Base-by-base conservation (phyloP, 2,113 vertebrate species). In the Petromus typicus region DNA sequence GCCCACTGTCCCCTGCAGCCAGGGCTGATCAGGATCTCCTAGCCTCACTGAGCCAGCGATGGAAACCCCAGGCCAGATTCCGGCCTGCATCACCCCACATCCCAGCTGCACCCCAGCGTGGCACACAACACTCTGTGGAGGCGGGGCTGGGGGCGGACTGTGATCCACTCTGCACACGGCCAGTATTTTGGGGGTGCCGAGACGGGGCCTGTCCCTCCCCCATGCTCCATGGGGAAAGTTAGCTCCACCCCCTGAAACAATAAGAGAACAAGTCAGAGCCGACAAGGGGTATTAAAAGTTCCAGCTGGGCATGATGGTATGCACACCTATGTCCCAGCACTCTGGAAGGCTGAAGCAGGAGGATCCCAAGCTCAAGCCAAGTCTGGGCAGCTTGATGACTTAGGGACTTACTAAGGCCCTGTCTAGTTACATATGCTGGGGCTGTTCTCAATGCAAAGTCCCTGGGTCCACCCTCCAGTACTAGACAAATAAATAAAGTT, bases 161-260 rank as follows among this genome's bases (percentile, higher is more conserved):
- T 27, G 1, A 8, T 61, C 1, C 30, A 6, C 63, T 66, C 30
- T 66, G 32, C 3, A 0, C 20, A 0, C 1, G 0, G 40, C 32
- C 37, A 27, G 30, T 5, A 1, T 18, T 4, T 4, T 6, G 25
- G 30, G 30, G 30, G 10, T 16, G 9, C 43, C 30, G 23, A 37
- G 17, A 16, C 1, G 9, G n/a, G 27, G 5, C n/a, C 5, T 6
- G 10, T 43, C 0, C 54, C 20, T 16, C 37, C 9, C 48, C 48
- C 48, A 51, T 10, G 48, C 48, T 10, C 48, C 0, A 0, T n/a
- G 17, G 32, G 12, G 51, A 23, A 59, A 78, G 37, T 23, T 3
- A 14, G 57, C 32, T 22, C 23, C 5, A 18, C 37, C 6, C 48
- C 40, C 32, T 7, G 22, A 78, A 84, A 45, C 13, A 54, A 23